Evolutionary conservation across 2,113 vertebrate genomes (phyloP).

Genomic region (Microtus montanus): DNA sequence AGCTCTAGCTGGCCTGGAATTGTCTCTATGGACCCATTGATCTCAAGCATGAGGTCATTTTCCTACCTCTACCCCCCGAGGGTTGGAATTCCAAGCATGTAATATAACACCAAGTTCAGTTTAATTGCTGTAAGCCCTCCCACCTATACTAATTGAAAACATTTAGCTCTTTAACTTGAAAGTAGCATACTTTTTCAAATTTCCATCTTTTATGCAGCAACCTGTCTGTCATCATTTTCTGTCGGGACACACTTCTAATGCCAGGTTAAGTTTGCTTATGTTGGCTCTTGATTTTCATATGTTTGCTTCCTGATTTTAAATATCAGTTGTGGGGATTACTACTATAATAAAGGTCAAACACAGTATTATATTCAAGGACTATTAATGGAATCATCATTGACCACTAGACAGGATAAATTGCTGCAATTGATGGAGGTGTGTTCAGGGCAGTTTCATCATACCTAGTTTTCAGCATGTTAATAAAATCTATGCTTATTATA

Average conservation of each 20-base stretch:
- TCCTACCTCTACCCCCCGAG: not conserved
- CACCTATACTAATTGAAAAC: not conserved
- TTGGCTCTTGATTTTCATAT: not conserved
- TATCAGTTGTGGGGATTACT: too few relatives aligned
- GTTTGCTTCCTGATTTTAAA: too few relatives aligned
- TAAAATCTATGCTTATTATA: too few relatives aligned
- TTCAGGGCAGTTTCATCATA: too few relatives aligned
- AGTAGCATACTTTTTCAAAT: not conserved
- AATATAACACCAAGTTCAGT: not conserved
- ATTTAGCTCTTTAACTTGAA: not conserved
- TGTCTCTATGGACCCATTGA: not conserved
- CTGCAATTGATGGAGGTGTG: too few relatives aligned
- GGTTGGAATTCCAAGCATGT: not conserved
- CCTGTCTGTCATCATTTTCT: not conserved
- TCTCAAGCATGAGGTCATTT: not conserved
- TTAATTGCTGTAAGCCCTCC: not conserved
- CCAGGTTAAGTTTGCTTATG: not conserved
- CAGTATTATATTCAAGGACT: too few relatives aligned
- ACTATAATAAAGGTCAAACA: too few relatives aligned
- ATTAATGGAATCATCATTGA: too few relatives aligned
- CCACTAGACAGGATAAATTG: too few relatives aligned
- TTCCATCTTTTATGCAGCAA: not conserved
- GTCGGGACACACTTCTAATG: not conserved
- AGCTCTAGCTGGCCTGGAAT: not conserved
- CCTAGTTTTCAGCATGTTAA: too few relatives aligned